phyloP scores from a whole-genome alignment of 1,140 invertebrate species.

The Centruroides sculpturatus region DNA sequence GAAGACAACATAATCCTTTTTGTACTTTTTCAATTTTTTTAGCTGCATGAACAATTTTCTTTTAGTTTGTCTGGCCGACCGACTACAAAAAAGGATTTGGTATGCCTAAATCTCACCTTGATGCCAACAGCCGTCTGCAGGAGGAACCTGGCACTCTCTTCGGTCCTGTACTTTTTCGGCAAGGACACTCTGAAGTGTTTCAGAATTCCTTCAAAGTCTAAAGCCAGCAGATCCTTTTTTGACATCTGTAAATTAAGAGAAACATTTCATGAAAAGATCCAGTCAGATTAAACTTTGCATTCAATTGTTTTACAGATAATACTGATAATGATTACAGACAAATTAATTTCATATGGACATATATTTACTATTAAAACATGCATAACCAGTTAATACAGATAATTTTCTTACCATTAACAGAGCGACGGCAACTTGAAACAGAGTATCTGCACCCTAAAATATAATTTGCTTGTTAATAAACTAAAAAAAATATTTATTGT shows the following conservation, averaged over 20 bases:
- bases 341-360: too few relatives aligned
- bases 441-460: constrained; percentile 60
- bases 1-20: constrained; percentile 71
- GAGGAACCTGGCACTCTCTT: constrained; percentile 72
- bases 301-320: too few relatives aligned
- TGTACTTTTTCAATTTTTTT: constrained; percentile 89
- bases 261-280: background rate
- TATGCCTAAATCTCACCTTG: constrained; percentile 43
- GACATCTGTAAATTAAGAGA: constrained; percentile 43
- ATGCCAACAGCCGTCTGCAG: constrained; percentile 78
- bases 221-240: constrained; percentile 77
- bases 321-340: too few relatives aligned
- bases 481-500: background rate
- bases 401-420: constrained; percentile 55
- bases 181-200: constrained; percentile 87
- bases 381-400: background rate
- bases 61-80: background rate
- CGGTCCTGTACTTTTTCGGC: constrained; percentile 87
- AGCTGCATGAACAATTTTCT: constrained; percentile 22
- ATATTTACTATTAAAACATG: background rate
- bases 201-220: constrained; percentile 90
- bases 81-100: background rate
- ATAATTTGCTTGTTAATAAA: background rate
- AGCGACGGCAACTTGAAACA: constrained; percentile 91
- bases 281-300: too few relatives aligned